Evolutionary conservation across 1,140 invertebrate genomes (phyloP), one percentile per base, ranked within the genome.

Genomic region (Drosophila melanica): DNA sequence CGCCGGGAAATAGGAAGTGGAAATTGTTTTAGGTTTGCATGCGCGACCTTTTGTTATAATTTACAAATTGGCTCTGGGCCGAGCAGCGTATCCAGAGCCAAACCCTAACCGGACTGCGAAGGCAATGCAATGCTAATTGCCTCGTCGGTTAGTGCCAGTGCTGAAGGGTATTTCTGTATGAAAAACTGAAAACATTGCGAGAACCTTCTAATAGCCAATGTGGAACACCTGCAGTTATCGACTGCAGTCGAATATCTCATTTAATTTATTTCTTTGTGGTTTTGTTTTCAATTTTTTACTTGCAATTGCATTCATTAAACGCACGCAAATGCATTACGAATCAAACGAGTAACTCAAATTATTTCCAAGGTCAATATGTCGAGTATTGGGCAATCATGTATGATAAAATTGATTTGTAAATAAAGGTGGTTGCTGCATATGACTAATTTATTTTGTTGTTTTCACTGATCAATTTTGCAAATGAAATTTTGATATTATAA

Each of bases 21-120:
- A 37, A 53, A 58, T 67, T 62, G 77, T 70, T 73, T 65, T n/a
- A n/a, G 44, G 47, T 74, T 77, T 82, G 81, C 82, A 87, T 87
- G 79, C 68, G 48, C 84, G 82, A 87, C 82, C 82, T 87, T 89
- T 81, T 18, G 66, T 62, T 59, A 53, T 77, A 87, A 86, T 79
- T 86, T 73, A 89, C 82, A 87, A 87, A 87, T 87, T 87, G 79
- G 62, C 75, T 64, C 42, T 55, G 66, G 53, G 16, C 50, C 11
- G 18, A 6, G 8, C 10, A 16, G 12, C 47, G 18, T 16, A 48
- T 23, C 20, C 23, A 27, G 47, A 51, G 12, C 9, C 9, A 35
- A 51, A 33, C 48, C 44, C 44, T 45, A 33, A 30, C 12, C 48
- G 27, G 4, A 54, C 33, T 51, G 60, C 47, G 51, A 62, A 33